Conservation (phyloP, 2,797 vertebrate species). For the Scolopax bukidnonensis region DNA sequence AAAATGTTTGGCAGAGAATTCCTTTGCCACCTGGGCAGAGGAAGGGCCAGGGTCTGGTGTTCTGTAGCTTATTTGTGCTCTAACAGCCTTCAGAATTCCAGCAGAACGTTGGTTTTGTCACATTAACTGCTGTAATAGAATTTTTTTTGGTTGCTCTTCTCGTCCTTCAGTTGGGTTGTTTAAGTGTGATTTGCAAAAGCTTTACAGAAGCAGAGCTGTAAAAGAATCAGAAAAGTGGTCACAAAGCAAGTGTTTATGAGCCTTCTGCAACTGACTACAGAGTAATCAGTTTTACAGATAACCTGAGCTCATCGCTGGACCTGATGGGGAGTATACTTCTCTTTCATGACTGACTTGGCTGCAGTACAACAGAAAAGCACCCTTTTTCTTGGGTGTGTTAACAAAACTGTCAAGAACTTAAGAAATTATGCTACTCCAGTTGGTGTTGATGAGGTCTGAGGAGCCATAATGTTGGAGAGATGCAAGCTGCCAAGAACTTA, state of each 20-base stretch:
- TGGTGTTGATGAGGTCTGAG: not conserved
- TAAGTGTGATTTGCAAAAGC: not conserved
- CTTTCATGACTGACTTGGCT: not conserved
- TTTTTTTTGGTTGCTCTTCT: not conserved
- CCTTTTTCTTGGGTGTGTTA: not conserved
- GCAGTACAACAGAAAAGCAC: not conserved
- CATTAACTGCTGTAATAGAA: not conserved
- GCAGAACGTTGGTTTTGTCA: not conserved
- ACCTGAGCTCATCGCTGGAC: not conserved
- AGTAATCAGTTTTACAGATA: not conserved
- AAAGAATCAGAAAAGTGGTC: not conserved
- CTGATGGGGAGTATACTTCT: not conserved
- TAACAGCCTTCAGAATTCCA: not conserved
- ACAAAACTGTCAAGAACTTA: not conserved
- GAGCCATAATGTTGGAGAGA: not conserved
- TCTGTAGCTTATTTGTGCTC: not conserved
- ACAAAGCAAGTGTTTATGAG: not conserved
- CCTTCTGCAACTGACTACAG: not conserved
- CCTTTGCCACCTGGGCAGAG: not conserved
- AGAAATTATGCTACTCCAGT: not conserved
- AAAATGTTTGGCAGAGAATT: not conserved
- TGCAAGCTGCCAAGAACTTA: not conserved
- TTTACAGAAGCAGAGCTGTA: not conserved
- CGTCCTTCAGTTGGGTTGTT: not conserved
- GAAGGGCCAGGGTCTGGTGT: not conserved